phyloP scores from a whole-genome alignment of 2,888 invertebrate species.

The Polylopha cassiicola region DNA sequence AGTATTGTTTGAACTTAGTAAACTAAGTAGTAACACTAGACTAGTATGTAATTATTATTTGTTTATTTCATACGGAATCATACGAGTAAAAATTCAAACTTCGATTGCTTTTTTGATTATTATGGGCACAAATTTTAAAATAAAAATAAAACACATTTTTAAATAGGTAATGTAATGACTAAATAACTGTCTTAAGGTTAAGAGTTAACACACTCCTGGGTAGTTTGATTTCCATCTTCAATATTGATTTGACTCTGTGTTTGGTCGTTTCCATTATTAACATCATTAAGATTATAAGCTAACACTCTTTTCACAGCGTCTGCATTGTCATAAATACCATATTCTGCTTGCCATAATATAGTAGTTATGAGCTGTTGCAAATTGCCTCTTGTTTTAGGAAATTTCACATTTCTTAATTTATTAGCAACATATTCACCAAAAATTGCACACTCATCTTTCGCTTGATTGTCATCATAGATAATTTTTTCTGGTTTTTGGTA shows the following conservation, averaged over 20 bases:
- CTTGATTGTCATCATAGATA: conserved; percentile 34
- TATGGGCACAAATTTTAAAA: no score
- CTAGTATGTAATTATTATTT: no score
- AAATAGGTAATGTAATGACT: no score
- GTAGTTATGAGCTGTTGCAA: conserved; percentile 67
- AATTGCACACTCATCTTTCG: conserved; percentile 58
- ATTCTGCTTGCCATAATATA: conserved; percentile 67
- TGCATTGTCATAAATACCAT: conserved; percentile 60
- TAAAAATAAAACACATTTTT: no score
- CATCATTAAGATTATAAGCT: conserved; percentile 46
- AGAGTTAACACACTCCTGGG: no score
- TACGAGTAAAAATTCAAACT: no score
- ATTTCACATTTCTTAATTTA: conserved; percentile 58
- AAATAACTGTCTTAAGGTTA: no score
- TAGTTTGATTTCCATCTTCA: conserved; percentile 18
- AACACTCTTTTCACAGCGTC: conserved; percentile 60
- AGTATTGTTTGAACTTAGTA: no score
- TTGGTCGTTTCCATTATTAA: not conserved
- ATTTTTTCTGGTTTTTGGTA: conserved; percentile 31
- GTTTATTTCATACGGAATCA: no score
- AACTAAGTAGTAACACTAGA: no score
- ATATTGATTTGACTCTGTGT: conserved; percentile 1
- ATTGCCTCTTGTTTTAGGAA: conserved; percentile 53
- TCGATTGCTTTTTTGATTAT: no score
- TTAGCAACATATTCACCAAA: conserved; percentile 69